Evolutionary conservation across 2,888 invertebrate genomes (phyloP), one percentile per base, ranked within the genome.

Genomic region (Euzetes globulus): DNA sequence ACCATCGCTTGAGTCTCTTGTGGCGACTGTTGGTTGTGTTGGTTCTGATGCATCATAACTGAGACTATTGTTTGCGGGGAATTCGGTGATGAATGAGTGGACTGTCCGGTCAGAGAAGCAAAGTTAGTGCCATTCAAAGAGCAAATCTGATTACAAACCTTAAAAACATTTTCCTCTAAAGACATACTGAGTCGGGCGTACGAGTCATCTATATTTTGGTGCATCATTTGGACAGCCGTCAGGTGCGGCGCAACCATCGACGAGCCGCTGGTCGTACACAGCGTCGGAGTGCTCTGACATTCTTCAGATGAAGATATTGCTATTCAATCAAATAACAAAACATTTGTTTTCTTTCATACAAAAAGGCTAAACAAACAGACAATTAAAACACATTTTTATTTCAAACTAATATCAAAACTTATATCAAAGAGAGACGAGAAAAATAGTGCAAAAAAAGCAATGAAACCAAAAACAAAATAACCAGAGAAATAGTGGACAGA

Each of bases 201-300:
- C 7, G 80, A 79, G 72, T 80, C 80, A 11, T 79, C 78, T 50
- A 92, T 86, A 78, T 92, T 86, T 77, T 90, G 90, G 83, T 92
- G 92, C 22, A 77, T 77, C 25, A 77, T 74, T 25, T 72, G 75
- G 58, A 75, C 78, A 13, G 73, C 73, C 19, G 75, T 76, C 71
- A 76, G 76, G 63, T 72, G 77, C 72, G 74, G 77, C n/a, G 52
- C 41, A 1, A n/a, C 25, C 2, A 68, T 13, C 3, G 22, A 27
- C 33, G 71, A 50, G 52, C 63, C 71, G 22, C 71, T 47, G 50
- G 27, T 70, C 33, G 71, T 41, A 75, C 72, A 72, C 80, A 92
- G 84, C 72, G 92, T 90, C 70, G 92, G 92, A 80, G 92, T 92
- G 75, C 92, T 92, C 83, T 92, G 92, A 80, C 92, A 91, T 85